Percentiles rank a stretch among this genome's conserved stretches.
Conservation (phyloP, 2,113 vertebrate genomes). For the Leucopsar rothschildi region DNA sequence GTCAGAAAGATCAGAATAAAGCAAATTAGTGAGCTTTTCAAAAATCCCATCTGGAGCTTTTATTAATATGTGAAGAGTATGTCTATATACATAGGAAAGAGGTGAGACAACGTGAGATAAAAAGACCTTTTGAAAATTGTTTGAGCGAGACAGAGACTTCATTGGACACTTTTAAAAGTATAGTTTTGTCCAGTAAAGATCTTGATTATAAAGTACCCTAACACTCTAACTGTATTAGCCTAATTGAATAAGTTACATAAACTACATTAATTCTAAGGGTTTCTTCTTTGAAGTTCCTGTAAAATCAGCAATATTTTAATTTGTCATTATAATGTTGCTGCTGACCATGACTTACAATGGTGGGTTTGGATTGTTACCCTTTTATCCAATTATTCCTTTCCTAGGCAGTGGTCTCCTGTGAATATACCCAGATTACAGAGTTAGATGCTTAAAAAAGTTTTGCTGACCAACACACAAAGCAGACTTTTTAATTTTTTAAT, state of each 20-base stretch:
- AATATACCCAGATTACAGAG: not conserved
- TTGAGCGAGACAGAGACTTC: not conserved
- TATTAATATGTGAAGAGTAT: not conserved
- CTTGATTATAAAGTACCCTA: not conserved
- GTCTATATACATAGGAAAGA: not conserved
- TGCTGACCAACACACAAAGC: not conserved
- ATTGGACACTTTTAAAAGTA: not conserved
- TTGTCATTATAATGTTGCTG: not conserved
- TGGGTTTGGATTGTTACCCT: not conserved
- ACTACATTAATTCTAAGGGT: not conserved
- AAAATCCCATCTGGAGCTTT: not conserved
- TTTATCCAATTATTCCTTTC: not conserved
- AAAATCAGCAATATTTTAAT: slow-evolving; percentile 14
- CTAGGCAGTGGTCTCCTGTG: not conserved
- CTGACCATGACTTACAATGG: not conserved
- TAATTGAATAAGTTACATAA: not conserved
- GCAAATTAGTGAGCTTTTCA: not conserved
- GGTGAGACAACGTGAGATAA: not conserved
- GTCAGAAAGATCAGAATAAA: not conserved
- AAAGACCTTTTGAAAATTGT: not conserved
- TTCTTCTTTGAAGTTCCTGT: slow-evolving; percentile 7
- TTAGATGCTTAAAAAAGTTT: not conserved
- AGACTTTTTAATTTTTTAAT: not conserved
- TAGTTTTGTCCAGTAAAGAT: not conserved
- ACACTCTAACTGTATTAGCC: not conserved